These are phyloP conservation scores for Eupristina koningsbergeri DNA, from an alignment of 1,140 invertebrate genomes.

Conservation along the genomic window DNA sequence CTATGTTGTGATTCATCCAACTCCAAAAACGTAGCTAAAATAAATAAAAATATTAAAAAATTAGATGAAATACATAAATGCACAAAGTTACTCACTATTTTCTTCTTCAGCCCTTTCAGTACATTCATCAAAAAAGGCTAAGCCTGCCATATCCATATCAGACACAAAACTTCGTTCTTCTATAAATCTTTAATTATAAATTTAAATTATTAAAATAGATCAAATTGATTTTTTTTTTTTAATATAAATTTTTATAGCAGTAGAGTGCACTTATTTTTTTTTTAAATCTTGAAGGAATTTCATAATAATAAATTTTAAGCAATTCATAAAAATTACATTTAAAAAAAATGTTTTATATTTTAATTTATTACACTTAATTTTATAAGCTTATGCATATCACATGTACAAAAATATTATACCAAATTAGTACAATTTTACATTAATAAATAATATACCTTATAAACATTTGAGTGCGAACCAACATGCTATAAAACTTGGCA, in stretches of 20 bases:
- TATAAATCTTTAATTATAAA: constrained; percentile 83
- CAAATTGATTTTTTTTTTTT: too few species aligned
- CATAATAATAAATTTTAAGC: too few species aligned
- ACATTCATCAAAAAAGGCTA: constrained; percentile 99
- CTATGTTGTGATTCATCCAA: constrained; percentile 83
- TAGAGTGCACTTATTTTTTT: too few species aligned
- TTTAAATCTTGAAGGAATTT: too few species aligned
- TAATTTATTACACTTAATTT: too few species aligned
- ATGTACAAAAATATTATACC: too few species aligned
- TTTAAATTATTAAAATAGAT: too few species aligned
- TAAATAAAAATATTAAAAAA: neutral
- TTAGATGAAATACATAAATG: neutral
- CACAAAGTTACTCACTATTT: constrained; percentile 68
- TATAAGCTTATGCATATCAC: too few species aligned
- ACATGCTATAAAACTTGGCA: constrained; percentile 90
- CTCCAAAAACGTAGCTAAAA: constrained; percentile 78
- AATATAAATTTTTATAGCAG: too few species aligned
- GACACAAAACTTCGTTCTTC: constrained; percentile 99
- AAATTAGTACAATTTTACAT: too few species aligned
- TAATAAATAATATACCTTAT: constrained; percentile 72
- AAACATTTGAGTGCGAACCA: constrained; percentile 97
- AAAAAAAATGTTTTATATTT: too few species aligned
- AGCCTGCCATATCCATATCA: constrained; percentile 88
- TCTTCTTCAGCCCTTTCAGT: constrained; percentile 83
- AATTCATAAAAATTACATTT: too few species aligned